Evolutionary conservation across 1,140 invertebrate genomes (phyloP).

Genomic region (Camponotus pennsylvanicus): DNA sequence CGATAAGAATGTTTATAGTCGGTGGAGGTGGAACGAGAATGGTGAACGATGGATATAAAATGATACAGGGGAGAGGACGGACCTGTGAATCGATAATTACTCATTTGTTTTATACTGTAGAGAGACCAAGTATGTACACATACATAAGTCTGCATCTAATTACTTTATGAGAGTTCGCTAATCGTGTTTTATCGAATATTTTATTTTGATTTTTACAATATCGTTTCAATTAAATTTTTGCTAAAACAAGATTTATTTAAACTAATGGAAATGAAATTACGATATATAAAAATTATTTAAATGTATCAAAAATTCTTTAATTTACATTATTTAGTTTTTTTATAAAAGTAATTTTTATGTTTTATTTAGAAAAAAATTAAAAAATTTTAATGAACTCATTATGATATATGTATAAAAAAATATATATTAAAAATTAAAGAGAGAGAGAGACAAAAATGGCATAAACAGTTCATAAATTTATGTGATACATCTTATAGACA

Average conservation of each 20-base stretch:
- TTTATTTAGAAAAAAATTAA: neutral
- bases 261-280: neutral
- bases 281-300: neutral
- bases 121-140: neutral
- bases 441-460: too few relatives aligned
- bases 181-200: neutral
- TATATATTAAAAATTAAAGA: neutral
- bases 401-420: neutral
- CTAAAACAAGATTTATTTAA: neutral
- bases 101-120: neutral
- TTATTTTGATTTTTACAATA: neutral
- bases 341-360: neutral
- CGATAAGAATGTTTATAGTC: slow-evolving; percentile 16
- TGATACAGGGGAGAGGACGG: neutral
- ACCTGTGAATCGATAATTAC: neutral
- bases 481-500: neutral
- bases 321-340: neutral
- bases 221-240: neutral
- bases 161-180: neutral
- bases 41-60: neutral
- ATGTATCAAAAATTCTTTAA: neutral
- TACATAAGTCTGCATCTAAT: neutral
- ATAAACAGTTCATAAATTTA: slow-evolving; percentile 25
- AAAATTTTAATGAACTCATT: too few relatives aligned
- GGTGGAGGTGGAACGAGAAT: neutral